phyloP scores from a whole-genome alignment of 1,140 invertebrate genomes.

The Diabrotica virgifera region DNA sequence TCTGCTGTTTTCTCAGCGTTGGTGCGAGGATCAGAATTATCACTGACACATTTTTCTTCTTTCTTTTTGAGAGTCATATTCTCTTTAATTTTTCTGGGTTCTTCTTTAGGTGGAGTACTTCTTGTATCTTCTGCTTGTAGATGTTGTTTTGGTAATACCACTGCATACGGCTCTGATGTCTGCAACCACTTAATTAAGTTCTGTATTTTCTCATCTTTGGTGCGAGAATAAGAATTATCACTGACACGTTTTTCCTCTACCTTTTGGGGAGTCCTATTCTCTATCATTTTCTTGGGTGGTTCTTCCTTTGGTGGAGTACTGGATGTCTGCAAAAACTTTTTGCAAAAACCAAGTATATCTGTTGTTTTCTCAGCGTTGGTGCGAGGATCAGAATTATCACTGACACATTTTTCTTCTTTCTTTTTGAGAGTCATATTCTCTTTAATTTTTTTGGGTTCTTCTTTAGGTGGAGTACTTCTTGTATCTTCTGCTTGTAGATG shows the following conservation, averaged over 20 bases:
- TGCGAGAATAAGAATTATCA: background rate
- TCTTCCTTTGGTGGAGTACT: too few relatives aligned
- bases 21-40: too few relatives aligned
- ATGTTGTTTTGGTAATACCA: too few relatives aligned
- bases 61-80: background rate
- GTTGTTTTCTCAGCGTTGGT: too few relatives aligned
- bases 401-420: background rate
- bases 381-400: background rate
- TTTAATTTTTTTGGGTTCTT: background rate
- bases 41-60: background rate
- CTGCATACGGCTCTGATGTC: too few relatives aligned
- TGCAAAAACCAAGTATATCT: too few relatives aligned
- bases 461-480: background rate
- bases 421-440: background rate
- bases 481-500: too few relatives aligned
- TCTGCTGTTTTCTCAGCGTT: too few relatives aligned
- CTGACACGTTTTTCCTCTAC: background rate
- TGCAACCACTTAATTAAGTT: too few relatives aligned
- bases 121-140: constrained; percentile 19
- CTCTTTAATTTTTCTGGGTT: background rate
- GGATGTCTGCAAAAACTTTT: too few relatives aligned
- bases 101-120: background rate
- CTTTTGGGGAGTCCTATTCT: too few relatives aligned
- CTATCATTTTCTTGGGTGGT: background rate
- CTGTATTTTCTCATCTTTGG: too few relatives aligned